A percentile compares a stretch with the other conserved stretches of the same genome.
phyloP scores from a whole-genome alignment of 1,140 invertebrate genomes.

The Hypsibius dujardini region DNA sequence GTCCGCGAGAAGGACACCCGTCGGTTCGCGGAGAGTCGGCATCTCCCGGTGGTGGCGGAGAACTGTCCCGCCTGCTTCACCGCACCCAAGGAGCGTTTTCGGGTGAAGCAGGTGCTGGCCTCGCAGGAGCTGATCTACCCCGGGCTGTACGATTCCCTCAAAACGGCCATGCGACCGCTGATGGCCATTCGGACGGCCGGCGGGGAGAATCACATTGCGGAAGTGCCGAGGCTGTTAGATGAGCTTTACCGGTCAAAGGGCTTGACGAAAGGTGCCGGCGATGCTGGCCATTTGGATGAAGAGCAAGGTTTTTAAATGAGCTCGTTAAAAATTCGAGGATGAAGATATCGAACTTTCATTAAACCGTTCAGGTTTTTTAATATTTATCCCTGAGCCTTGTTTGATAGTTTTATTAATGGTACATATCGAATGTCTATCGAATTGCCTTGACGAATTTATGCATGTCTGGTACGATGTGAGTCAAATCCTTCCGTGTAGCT shows the following conservation, averaged over 20 bases:
- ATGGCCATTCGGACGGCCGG: slow-evolving; percentile 44
- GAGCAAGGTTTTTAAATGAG: too few species aligned
- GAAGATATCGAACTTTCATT: too few species aligned
- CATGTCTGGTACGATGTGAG: too few species aligned
- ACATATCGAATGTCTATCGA: too few species aligned
- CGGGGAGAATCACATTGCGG: slow-evolving; percentile 28
- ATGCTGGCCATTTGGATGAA: too few species aligned
- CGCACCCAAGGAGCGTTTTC: slow-evolving; percentile 45
- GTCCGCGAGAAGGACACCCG: slow-evolving; percentile 55
- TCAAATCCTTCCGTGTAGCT: too few species aligned
- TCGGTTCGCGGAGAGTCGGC: slow-evolving; percentile 47
- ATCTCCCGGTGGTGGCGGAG: slow-evolving; percentile 46
- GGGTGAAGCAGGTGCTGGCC: slow-evolving; percentile 49
- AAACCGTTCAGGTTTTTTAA: too few species aligned
- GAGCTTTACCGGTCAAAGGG: neutral
- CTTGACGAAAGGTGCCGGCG: too few species aligned
- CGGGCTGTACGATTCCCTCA: slow-evolving; percentile 46
- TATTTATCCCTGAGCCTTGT: too few species aligned
- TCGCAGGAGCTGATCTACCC: slow-evolving; percentile 58
- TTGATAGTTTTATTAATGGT: too few species aligned
- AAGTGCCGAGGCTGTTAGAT: neutral
- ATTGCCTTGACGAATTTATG: too few species aligned
- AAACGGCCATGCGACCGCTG: slow-evolving; percentile 49
- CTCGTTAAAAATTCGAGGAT: too few species aligned
- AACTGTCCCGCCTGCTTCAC: slow-evolving; percentile 46